Evolutionary conservation across 2,113 vertebrate genomes (phyloP).

Genomic region (Eurystomus gularis): DNA sequence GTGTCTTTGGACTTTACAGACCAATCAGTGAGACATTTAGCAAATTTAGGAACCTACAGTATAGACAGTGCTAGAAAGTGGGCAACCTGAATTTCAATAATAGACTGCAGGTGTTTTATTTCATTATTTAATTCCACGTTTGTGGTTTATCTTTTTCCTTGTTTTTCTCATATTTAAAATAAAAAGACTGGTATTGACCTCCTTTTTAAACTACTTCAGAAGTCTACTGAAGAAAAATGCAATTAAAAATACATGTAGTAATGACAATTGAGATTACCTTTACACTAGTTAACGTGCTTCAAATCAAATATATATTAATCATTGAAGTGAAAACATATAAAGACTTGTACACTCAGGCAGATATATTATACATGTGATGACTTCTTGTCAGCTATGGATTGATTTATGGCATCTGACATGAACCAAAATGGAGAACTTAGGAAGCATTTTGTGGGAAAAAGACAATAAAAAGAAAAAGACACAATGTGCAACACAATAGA

Average conservation of each 20-base stretch:
- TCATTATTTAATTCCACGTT: neutral
- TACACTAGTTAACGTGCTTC: neutral
- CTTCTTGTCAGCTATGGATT: neutral
- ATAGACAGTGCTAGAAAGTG: neutral
- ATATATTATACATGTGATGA: neutral
- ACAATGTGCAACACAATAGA: neutral
- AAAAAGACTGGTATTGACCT: neutral
- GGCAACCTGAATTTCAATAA: neutral
- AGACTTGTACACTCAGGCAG: neutral
- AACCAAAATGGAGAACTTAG: neutral
- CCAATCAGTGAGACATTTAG: neutral
- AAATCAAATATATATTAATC: neutral
- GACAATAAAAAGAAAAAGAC: neutral
- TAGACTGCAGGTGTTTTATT: fast-evolving
- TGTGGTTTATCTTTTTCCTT: neutral
- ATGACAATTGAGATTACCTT: neutral
- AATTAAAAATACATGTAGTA: neutral
- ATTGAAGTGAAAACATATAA: neutral
- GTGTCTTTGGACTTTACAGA: neutral
- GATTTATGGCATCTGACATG: neutral
- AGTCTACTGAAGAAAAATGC: neutral
- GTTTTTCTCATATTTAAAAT: neutral
- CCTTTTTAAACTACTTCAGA: neutral
- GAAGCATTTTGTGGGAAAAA: neutral
- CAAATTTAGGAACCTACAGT: neutral